Conservation (phyloP, 2,113 vertebrate genomes). For the Axis porcinus region DNA sequence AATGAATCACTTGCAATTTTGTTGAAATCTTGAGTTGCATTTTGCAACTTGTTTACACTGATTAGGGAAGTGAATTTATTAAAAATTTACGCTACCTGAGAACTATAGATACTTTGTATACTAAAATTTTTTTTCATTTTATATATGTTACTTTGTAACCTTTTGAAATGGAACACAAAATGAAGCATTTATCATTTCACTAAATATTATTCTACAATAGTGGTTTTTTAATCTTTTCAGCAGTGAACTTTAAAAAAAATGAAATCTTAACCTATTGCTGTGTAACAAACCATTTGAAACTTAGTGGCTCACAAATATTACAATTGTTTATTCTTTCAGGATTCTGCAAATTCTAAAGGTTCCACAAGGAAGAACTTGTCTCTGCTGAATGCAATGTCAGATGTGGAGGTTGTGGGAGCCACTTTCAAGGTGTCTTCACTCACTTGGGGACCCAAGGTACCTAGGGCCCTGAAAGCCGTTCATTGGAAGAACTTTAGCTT, state of each 20-base stretch:
- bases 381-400: background rate
- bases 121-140: background rate
- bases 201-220: background rate
- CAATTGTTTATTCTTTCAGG: background rate
- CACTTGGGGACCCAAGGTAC: background rate
- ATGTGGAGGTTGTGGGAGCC: no score
- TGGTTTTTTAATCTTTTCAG: background rate
- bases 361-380: background rate
- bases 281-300: background rate
- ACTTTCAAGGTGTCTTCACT: background rate
- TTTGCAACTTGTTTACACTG: background rate
- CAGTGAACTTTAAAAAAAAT: background rate
- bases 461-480: background rate
- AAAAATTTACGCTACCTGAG: background rate
- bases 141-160: background rate
- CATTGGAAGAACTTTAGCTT: background rate
- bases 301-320: background rate
- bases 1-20: background rate
- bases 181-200: background rate
- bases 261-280: background rate
- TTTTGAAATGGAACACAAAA: constrained; percentile 6
- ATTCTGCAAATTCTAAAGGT: background rate
- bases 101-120: background rate
- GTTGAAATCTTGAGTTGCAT: background rate
- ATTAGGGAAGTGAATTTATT: background rate